Conservation (phyloP, 2,888 invertebrate species). For the Melanophora roralis region DNA sequence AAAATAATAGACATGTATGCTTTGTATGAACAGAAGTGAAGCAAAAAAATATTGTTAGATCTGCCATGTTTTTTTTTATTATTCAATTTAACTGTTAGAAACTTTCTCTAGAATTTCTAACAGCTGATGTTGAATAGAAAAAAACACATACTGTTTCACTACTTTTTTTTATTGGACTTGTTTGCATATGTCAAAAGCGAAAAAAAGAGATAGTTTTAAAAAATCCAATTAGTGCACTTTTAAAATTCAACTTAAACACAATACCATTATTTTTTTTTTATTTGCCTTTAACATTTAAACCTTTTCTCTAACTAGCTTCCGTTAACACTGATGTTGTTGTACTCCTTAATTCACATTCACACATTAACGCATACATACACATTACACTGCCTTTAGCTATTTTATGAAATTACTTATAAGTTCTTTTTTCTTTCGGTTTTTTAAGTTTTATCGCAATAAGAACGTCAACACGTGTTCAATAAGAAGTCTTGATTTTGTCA, state of each 20-base stretch:
- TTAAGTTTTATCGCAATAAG: constrained; percentile 2
- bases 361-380: not conserved
- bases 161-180: constrained; percentile 1
- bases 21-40: not conserved
- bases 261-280: not conserved
- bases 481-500: constrained; percentile 32
- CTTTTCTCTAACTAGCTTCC: constrained; percentile 29
- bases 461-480: constrained; percentile 2
- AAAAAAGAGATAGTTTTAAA: constrained; percentile 30
- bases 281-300: constrained; percentile 44
- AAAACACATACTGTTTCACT: constrained; percentile 5
- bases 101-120: constrained; percentile 49
- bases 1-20: constrained; percentile 24
- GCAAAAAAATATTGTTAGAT: constrained; percentile 26
- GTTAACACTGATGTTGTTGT: constrained; percentile 4
- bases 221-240: constrained; percentile 61
- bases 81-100: constrained; percentile 51
- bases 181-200: constrained; percentile 2
- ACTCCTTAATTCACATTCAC: too few species aligned
- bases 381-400: constrained; percentile 2
- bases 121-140: constrained; percentile 48
- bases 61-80: constrained; percentile 42
- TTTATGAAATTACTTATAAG: constrained; percentile 37
- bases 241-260: constrained; percentile 1
- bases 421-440: not conserved